These are phyloP conservation scores for Diplosoma virens DNA, from an alignment of 23 tunicate species.

Conservation along the genomic window DNA sequence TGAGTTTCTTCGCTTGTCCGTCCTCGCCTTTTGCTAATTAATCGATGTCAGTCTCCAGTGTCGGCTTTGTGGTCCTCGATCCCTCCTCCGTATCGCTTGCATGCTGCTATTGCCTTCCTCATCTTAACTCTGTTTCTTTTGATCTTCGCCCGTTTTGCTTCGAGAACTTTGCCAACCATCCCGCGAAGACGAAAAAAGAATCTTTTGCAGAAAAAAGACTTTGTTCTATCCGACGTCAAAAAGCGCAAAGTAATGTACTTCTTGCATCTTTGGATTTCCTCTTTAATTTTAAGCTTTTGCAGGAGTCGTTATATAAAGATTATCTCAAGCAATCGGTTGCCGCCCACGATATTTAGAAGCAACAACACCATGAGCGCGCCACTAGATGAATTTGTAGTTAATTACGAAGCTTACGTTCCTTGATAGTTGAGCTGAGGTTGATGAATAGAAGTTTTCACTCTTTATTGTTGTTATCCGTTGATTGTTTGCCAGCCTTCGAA, in stretches of 20 bases:
- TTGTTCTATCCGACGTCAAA: constrained; percentile 78
- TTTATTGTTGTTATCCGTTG: no score
- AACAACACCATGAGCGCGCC: no score
- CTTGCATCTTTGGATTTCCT: background rate
- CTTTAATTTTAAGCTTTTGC: constrained; percentile 4
- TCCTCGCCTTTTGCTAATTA: background rate
- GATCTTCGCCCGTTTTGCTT: constrained; percentile 46
- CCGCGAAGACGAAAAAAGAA: constrained; percentile 51
- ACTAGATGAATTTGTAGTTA: no score
- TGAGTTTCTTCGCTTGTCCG: background rate
- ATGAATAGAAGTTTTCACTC: no score
- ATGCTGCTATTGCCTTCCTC: constrained; percentile 32
- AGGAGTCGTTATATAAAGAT: constrained; percentile 75
- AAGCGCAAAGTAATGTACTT: constrained; percentile 39
- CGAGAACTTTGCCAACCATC: constrained; percentile 54
- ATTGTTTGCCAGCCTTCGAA: no score
- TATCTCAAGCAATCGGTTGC: constrained; percentile 91
- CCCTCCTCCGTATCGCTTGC: constrained; percentile 46
- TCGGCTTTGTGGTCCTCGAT: constrained; percentile 60
- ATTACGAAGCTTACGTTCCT: no score
- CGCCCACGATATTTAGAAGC: constrained; percentile 77
- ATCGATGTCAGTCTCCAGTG: constrained; percentile 43
- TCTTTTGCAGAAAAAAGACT: constrained; percentile 49
- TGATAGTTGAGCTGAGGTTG: no score
- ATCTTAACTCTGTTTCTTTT: constrained; percentile 53